Conservation (phyloP, 2,113 vertebrate genomes). For the Casuarius casuarius region DNA sequence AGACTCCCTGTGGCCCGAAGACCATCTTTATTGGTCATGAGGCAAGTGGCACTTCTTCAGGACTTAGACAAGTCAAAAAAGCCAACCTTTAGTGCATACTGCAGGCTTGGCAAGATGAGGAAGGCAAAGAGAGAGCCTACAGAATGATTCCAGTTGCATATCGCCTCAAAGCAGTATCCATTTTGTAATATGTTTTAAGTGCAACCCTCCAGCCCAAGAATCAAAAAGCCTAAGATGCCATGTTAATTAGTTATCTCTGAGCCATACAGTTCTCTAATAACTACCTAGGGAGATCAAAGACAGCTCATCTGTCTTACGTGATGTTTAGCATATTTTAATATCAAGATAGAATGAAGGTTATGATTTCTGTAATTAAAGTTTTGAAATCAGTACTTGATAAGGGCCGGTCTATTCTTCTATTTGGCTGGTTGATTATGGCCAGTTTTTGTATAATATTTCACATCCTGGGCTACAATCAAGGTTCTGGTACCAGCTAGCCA, state of each 20-base stretch:
- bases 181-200: not conserved
- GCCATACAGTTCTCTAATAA: constrained; percentile 1
- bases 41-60: not conserved
- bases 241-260: constrained; percentile 15
- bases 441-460: not conserved
- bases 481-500: not conserved
- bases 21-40: not conserved
- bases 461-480: not conserved
- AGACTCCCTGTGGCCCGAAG: not conserved
- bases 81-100: not conserved
- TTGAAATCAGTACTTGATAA: not conserved
- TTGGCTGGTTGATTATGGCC: not conserved
- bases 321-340: constrained; percentile 18
- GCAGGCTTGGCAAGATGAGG: not conserved
- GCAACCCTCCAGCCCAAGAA: not conserved
- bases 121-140: not conserved
- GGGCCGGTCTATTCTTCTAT: not conserved
- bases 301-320: not conserved
- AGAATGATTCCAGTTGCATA: not conserved
- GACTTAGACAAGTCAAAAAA: not conserved
- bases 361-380: not conserved
- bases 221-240: not conserved
- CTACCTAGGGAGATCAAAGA: constrained; percentile 11
- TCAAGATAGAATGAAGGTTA: constrained; percentile 10
- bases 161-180: not conserved